phyloP scores from a whole-genome alignment of 2,888 invertebrate species.

The Malachius bipustulatus region DNA sequence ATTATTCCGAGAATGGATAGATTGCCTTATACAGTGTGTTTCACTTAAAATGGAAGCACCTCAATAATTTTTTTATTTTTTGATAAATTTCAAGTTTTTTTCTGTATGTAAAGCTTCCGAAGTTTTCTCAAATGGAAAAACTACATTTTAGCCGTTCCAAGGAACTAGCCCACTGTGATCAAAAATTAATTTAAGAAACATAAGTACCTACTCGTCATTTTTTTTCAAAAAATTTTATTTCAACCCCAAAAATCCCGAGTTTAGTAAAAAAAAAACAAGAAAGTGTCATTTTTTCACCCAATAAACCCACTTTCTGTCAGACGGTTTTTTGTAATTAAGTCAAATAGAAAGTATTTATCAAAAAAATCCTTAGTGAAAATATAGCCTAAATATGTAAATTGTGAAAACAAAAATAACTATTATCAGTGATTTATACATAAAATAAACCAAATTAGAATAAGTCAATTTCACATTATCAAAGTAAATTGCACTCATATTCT shows the following conservation, averaged over 20 bases:
- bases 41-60: background rate
- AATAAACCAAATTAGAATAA: no score
- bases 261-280: background rate
- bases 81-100: background rate
- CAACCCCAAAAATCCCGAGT: background rate
- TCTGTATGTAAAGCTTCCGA: conserved; percentile 1
- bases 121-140: conserved; percentile 1
- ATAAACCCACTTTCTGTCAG: no score
- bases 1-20: no score
- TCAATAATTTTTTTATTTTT: conserved; percentile 2
- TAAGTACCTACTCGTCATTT: background rate
- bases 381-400: no score
- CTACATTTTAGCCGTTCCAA: background rate
- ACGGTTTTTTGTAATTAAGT: no score
- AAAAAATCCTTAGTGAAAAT: no score
- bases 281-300: no score
- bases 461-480: no score
- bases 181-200: conserved; percentile 1
- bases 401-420: no score
- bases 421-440: no score
- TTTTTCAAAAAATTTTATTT: conserved; percentile 1
- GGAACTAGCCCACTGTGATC: background rate
- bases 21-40: background rate
- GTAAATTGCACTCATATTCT: no score
- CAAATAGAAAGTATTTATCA: no score